These are phyloP conservation scores for Drosophila antonietae DNA, from an alignment of 2,888 invertebrate species.

Conservation along the genomic window DNA sequence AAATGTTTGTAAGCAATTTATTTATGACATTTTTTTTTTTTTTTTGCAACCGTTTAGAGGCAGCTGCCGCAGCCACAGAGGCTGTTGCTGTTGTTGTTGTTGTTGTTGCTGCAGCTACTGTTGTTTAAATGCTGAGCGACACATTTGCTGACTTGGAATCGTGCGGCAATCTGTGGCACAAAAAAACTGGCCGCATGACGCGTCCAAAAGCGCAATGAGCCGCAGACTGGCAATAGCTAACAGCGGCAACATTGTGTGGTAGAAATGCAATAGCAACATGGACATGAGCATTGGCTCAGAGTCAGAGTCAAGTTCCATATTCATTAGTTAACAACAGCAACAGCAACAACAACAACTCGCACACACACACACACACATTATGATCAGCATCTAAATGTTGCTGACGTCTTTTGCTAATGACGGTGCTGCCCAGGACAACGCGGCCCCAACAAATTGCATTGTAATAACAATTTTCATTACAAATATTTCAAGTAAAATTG, in stretches of 20 bases:
- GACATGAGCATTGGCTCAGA: constrained; percentile 67
- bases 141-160: constrained; percentile 77
- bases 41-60: constrained; percentile 65
- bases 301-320: constrained; percentile 83
- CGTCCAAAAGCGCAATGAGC: constrained; percentile 74
- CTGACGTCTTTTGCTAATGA: constrained; percentile 58
- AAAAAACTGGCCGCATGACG: constrained; percentile 76
- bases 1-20: constrained; percentile 80
- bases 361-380: constrained; percentile 17
- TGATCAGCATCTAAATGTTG: constrained; percentile 45
- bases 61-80: constrained; percentile 1
- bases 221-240: constrained; percentile 71
- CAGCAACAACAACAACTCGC: constrained; percentile 19
- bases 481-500: constrained; percentile 57
- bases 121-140: constrained; percentile 76
- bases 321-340: constrained; percentile 72
- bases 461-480: constrained; percentile 54
- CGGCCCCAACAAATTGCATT: constrained; percentile 23
- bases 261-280: constrained; percentile 42
- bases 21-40: constrained; percentile 79
- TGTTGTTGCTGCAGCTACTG: constrained; percentile 42
- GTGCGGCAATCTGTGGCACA: constrained; percentile 82
- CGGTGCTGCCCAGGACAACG: constrained; percentile 36
- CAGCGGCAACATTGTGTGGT: constrained; percentile 27
- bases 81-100: constrained; percentile 6